These are phyloP conservation scores for Margarornis squamiger DNA, from an alignment of 2,797 vertebrate species.

Conservation along the genomic window DNA sequence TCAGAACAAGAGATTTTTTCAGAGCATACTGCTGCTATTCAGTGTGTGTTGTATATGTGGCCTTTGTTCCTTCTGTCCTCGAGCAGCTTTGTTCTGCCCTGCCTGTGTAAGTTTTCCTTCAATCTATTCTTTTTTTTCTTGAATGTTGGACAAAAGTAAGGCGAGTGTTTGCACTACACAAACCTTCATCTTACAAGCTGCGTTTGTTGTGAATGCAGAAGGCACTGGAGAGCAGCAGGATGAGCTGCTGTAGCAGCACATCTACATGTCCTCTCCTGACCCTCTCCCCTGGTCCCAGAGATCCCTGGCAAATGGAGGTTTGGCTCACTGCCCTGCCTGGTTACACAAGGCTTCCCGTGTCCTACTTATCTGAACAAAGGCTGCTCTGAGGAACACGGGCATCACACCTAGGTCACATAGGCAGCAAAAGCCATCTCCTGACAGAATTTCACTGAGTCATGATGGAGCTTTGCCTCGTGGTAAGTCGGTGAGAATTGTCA, in stretches of 20 bases:
- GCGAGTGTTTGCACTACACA: background rate
- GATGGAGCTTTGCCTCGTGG: conserved; percentile 52
- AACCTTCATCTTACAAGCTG: background rate
- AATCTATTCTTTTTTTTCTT: background rate
- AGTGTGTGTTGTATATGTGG: background rate
- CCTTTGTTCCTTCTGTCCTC: background rate
- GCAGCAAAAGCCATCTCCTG: conserved; percentile 55
- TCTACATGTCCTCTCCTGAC: conserved; percentile 68
- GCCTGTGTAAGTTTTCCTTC: background rate
- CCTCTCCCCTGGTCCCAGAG: conserved; percentile 34
- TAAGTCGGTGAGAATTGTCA: conserved; percentile 59
- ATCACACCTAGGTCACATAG: conserved; percentile 57
- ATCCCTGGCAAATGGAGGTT: conserved; percentile 64
- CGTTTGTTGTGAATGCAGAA: background rate
- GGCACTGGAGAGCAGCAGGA: background rate
- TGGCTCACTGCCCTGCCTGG: conserved; percentile 71
- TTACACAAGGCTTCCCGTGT: conserved; percentile 57
- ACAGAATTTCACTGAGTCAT: conserved; percentile 47
- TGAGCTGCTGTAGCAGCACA: conserved; percentile 57
- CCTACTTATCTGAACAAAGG: conserved; percentile 74
- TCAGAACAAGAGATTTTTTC: background rate
- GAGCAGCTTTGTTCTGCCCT: background rate
- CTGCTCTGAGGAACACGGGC: conserved; percentile 22
- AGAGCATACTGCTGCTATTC: background rate
- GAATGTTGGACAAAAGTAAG: background rate